Conservation (phyloP, 2,113 vertebrate genomes). For the Regulus satrapa region DNA sequence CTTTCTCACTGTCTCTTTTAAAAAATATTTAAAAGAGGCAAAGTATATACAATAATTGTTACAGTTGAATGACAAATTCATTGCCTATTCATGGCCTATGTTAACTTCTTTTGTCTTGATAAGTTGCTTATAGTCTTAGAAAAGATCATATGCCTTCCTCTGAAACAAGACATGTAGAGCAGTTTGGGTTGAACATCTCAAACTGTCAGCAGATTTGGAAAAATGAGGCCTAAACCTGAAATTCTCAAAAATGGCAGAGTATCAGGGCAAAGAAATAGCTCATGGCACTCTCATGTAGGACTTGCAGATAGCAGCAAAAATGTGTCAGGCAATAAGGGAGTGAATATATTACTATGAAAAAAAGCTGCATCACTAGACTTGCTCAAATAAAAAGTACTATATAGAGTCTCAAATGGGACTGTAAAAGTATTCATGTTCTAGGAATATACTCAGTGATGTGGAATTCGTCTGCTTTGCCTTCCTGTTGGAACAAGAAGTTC, state of each 20-base stretch:
- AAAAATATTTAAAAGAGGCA: neutral
- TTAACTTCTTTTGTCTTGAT: neutral
- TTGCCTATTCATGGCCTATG: neutral
- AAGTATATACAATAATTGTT: neutral
- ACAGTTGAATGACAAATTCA: neutral
- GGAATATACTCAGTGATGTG: neutral
- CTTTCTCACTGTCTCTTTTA: neutral
- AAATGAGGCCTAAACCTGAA: neutral
- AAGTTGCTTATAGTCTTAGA: neutral
- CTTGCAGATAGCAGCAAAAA: neutral
- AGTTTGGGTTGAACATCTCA: neutral
- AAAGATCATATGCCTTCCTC: neutral
- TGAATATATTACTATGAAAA: neutral
- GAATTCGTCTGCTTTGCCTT: conserved; percentile 11
- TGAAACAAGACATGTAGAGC: neutral
- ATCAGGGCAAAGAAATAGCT: neutral
- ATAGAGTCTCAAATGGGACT: neutral
- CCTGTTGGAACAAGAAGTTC: neutral
- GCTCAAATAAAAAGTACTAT: neutral
- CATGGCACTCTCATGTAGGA: neutral
- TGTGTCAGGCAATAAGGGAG: neutral
- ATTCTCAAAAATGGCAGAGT: neutral
- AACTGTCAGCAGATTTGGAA: neutral
- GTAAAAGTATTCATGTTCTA: conserved; percentile 1
- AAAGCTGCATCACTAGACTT: neutral